A percentile compares a stretch with the other conserved stretches of the same genome.
These are phyloP conservation scores for Archips xylosteana DNA, from an alignment of 2,888 invertebrate genomes.

Conservation along the genomic window DNA sequence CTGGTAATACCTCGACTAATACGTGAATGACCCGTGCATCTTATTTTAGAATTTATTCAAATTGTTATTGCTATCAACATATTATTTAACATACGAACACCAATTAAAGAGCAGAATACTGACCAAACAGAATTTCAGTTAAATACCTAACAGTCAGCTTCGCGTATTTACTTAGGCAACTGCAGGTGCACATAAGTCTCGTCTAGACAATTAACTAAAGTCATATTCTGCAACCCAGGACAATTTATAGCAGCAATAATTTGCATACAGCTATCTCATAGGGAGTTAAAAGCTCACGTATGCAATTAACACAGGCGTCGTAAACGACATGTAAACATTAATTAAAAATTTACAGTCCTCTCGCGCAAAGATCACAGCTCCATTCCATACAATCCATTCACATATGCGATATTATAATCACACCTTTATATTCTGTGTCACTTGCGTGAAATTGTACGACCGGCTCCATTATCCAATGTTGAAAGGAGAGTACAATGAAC, in stretches of 20 bases:
- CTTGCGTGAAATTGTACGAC: slow-evolving; percentile 16
- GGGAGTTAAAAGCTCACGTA: slow-evolving; percentile 23
- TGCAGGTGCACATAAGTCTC: slow-evolving; percentile 16
- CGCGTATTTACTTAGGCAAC: slow-evolving; percentile 12
- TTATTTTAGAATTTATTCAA: too few species aligned
- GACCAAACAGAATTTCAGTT: background rate
- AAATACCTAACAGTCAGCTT: background rate
- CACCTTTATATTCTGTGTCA: slow-evolving; percentile 8
- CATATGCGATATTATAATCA: slow-evolving; percentile 13
- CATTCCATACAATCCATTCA: slow-evolving; percentile 8
- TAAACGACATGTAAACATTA: slow-evolving; percentile 33
- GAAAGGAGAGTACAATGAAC: slow-evolving; percentile 8
- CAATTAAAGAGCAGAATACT: too few species aligned
- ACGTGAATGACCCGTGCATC: too few species aligned
- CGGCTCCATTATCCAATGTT: slow-evolving; percentile 8
- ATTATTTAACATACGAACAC: too few species aligned
- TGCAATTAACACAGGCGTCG: slow-evolving; percentile 31
- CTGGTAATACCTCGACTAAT: too few species aligned
- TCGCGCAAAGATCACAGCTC: slow-evolving; percentile 12
- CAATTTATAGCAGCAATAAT: slow-evolving; percentile 32
- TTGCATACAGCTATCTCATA: slow-evolving; percentile 21
- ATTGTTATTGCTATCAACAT: too few species aligned
- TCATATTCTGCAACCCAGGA: slow-evolving; percentile 15
- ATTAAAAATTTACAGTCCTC: slow-evolving; percentile 29
- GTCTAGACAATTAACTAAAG: slow-evolving; percentile 13